A percentile compares a stretch with the other conserved stretches of the same genome.
These are phyloP conservation scores for Hozukius guyotensis DNA, from an alignment of 2,797 vertebrate genomes.

Conservation along the genomic window DNA sequence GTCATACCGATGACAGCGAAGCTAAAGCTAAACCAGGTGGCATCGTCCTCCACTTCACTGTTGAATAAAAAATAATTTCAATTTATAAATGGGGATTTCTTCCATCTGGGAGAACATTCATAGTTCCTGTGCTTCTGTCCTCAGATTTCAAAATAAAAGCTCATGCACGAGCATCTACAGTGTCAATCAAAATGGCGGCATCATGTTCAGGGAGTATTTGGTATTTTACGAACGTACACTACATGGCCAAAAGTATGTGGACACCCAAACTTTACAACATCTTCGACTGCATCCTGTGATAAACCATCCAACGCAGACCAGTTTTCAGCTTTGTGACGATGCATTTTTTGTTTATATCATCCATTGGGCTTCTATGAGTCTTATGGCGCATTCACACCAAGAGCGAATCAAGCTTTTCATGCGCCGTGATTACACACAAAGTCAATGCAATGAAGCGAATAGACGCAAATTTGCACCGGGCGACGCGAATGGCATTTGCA, in stretches of 20 bases:
- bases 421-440: too few species aligned
- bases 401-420: too few species aligned
- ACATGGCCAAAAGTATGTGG: not conserved
- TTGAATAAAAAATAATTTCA: not conserved
- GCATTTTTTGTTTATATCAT: too few species aligned
- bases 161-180: not conserved
- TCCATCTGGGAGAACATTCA: not conserved
- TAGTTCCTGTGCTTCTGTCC: not conserved
- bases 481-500: too few species aligned
- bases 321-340: too few species aligned
- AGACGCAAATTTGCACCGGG: too few species aligned
- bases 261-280: not conserved
- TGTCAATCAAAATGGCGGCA: not conserved
- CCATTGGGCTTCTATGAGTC: too few species aligned
- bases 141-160: slow-evolving; percentile 25
- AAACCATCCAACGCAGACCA: too few species aligned
- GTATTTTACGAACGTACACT: too few species aligned
- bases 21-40: not conserved
- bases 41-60: not conserved
- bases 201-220: not conserved
- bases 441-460: too few species aligned
- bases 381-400: too few species aligned
- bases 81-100: not conserved
- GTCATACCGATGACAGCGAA: not conserved
- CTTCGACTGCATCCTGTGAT: too few species aligned